phyloP scores from a whole-genome alignment of 2,888 invertebrate genomes.

The Apeira syringaria region DNA sequence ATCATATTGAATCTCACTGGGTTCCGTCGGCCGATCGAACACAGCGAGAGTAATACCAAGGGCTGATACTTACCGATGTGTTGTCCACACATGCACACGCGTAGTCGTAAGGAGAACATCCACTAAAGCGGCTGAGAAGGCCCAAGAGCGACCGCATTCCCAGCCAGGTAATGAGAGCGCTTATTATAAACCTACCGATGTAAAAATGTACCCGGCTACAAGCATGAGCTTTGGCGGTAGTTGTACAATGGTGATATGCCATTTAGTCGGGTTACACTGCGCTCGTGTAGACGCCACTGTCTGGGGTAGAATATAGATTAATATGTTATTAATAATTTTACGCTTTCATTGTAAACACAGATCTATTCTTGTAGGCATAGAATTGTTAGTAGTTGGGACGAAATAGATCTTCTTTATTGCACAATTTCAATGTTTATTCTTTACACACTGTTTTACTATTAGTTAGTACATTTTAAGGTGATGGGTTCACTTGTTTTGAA shows the following conservation, averaged over 20 bases:
- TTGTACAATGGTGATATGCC: slow-evolving; percentile 52
- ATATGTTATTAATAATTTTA: slow-evolving; percentile 23
- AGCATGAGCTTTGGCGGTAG: slow-evolving; percentile 75
- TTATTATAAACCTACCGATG: slow-evolving; percentile 62
- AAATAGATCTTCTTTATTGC: slow-evolving; percentile 67
- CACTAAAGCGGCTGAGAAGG: slow-evolving; percentile 84
- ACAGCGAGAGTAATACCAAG: slow-evolving; percentile 32
- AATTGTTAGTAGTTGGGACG: slow-evolving; percentile 51
- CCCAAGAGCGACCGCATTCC: slow-evolving; percentile 83
- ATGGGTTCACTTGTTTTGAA: slow-evolving; percentile 47
- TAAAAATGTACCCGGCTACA: slow-evolving; percentile 60
- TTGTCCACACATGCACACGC: slow-evolving; percentile 83
- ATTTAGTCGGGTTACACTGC: slow-evolving; percentile 67
- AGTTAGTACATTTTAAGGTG: slow-evolving; percentile 49
- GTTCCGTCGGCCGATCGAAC: slow-evolving; percentile 59
- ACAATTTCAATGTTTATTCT: slow-evolving; percentile 56
- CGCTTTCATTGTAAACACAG: slow-evolving; percentile 38
- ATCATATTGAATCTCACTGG: background rate
- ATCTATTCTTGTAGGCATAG: slow-evolving; percentile 15
- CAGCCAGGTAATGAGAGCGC: slow-evolving; percentile 83
- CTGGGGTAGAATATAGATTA: slow-evolving; percentile 37
- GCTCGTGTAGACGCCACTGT: slow-evolving; percentile 49
- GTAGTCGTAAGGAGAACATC: slow-evolving; percentile 84
- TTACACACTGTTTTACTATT: slow-evolving; percentile 46
- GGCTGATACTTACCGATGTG: slow-evolving; percentile 76